These are phyloP conservation scores for Drosophila koepferae DNA, from an alignment of 2,888 invertebrate species.

Conservation along the genomic window DNA sequence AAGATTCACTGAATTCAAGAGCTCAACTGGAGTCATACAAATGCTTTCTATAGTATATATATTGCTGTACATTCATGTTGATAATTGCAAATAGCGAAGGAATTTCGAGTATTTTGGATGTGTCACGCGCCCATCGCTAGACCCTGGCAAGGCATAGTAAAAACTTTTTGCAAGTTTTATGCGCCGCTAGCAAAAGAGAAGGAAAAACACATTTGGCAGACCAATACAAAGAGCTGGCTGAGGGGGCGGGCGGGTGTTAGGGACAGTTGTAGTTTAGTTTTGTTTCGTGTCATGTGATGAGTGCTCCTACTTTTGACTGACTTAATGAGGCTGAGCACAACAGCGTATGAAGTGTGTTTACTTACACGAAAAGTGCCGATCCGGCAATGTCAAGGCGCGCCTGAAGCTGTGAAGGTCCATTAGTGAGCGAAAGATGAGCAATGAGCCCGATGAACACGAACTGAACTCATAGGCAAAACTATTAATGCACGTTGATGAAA, in stretches of 20 bases:
- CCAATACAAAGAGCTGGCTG: constrained; percentile 22
- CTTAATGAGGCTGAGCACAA: constrained; percentile 54
- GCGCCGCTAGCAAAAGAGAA: constrained; percentile 26
- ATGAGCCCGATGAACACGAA: constrained; percentile 23
- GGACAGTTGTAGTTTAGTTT: constrained; percentile 27
- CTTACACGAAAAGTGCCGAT: constrained; percentile 27
- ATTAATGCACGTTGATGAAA: neutral
- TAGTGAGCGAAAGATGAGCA: constrained; percentile 31
- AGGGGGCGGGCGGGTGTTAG: neutral
- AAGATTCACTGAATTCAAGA: too few relatives aligned
- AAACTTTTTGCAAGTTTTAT: constrained; percentile 40
- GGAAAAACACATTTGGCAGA: constrained; percentile 35
- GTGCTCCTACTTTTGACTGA: constrained; percentile 23
- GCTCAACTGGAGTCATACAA: neutral
- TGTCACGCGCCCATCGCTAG: constrained; percentile 9
- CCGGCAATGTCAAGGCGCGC: constrained; percentile 52
- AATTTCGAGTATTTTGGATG: neutral
- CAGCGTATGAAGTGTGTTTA: constrained; percentile 27
- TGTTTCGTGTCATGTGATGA: constrained; percentile 49
- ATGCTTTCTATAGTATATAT: too few relatives aligned
- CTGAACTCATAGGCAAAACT: constrained; percentile 1
- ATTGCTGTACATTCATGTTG: neutral
- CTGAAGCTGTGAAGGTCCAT: constrained; percentile 38
- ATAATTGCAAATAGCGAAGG: neutral
- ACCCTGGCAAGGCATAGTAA: neutral